Evolutionary conservation across 2,113 vertebrate species (phyloP).

Genomic region (Toxostoma redivivum): DNA sequence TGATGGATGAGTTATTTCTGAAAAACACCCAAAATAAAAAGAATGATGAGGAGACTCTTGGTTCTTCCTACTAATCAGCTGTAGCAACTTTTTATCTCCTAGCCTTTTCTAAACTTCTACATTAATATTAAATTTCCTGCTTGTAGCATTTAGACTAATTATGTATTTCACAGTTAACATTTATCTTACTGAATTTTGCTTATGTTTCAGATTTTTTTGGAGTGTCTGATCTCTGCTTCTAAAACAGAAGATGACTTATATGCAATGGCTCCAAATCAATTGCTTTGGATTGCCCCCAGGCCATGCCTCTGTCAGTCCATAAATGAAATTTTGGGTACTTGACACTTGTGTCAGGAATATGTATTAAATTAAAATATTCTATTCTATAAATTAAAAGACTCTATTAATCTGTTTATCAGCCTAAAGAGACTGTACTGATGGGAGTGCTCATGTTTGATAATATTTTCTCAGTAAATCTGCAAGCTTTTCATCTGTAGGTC

Average conservation of each 20-base stretch:
- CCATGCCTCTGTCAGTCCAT: neutral
- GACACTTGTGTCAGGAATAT: neutral
- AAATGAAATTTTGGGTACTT: neutral
- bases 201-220: neutral
- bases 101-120: neutral
- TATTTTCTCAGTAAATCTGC: neutral
- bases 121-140: neutral
- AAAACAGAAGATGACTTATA: neutral
- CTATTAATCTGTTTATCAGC: neutral
- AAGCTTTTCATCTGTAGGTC: neutral
- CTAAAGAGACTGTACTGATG: neutral
- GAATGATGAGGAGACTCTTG: neutral
- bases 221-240: neutral
- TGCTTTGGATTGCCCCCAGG: neutral
- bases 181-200: neutral
- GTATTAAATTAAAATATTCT: neutral
- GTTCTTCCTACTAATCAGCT: conserved; percentile 4
- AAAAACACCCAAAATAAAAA: conserved; percentile 14
- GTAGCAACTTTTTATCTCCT: neutral
- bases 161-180: neutral
- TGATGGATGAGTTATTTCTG: conserved; percentile 14
- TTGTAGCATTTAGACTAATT: neutral
- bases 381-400: no score
- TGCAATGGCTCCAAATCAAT: neutral
- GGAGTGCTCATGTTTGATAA: neutral